These are phyloP conservation scores for Leontocebus nigricollis DNA, from an alignment of 2,797 vertebrate species.

Conservation along the genomic window DNA sequence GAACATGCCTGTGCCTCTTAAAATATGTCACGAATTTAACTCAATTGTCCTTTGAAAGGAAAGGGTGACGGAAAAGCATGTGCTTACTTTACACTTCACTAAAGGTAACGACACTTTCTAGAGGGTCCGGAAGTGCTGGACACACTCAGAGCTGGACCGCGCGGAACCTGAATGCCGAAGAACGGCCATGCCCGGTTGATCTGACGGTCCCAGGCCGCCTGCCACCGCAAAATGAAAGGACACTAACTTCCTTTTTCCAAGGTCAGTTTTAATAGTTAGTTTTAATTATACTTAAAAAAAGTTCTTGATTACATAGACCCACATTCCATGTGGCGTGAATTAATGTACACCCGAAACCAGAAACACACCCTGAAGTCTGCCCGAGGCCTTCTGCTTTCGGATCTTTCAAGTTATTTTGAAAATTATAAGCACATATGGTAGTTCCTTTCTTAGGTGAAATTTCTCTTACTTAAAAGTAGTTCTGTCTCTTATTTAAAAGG, in stretches of 20 bases:
- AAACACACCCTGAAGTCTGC: fast-evolving
- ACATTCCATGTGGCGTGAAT: neutral
- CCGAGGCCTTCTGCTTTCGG: neutral
- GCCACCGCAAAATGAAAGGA: neutral
- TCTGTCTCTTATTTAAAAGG: neutral
- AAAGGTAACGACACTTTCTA: neutral
- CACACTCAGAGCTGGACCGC: neutral
- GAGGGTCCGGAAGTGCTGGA: neutral
- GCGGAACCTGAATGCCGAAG: neutral
- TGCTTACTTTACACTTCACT: fast-evolving
- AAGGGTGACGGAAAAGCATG: fast-evolving
- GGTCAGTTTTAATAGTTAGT: neutral
- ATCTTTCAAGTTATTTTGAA: neutral
- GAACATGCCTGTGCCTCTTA: no score
- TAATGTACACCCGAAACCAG: neutral
- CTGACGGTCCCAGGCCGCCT: fast-evolving
- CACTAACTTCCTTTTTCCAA: neutral
- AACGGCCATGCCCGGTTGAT: fast-evolving
- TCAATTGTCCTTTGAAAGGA: neutral
- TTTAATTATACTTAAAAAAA: neutral
- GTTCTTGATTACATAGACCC: neutral
- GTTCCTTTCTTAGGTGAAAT: neutral
- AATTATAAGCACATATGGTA: neutral
- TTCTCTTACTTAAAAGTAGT: neutral
- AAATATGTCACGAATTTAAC: neutral